A percentile compares a stretch with the other conserved stretches of the same genome.
Conservation (phyloP, 2,888 invertebrate genomes). For the Dysmachus trigonus region DNA sequence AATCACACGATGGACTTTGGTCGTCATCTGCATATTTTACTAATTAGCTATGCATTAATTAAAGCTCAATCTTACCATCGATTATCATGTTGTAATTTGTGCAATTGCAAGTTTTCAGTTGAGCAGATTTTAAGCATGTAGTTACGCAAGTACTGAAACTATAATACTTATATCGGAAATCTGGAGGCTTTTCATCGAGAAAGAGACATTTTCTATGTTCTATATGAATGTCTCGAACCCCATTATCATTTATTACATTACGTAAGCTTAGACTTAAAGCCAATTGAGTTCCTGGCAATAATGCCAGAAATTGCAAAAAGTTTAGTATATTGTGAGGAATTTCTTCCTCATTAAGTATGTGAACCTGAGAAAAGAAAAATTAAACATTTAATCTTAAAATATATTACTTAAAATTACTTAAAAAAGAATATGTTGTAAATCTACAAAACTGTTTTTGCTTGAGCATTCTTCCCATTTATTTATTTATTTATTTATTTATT, state of each 20-base stretch:
- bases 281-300: conserved; percentile 46
- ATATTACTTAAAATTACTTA: neutral
- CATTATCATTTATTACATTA: conserved; percentile 73
- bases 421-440: neutral
- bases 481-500: too few species aligned
- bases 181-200: conserved; percentile 69
- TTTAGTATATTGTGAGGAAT: conserved; percentile 56
- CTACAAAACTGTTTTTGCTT: too few species aligned
- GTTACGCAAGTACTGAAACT: conserved; percentile 78
- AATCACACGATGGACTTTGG: conserved; percentile 65
- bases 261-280: conserved; percentile 63
- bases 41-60: neutral
- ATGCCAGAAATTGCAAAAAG: conserved; percentile 44
- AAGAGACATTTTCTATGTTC: conserved; percentile 76
- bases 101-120: conserved; percentile 71
- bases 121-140: conserved; percentile 72
- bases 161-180: conserved; percentile 71
- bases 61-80: conserved; percentile 61
- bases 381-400: neutral
- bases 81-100: conserved; percentile 73
- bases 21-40: conserved; percentile 47
- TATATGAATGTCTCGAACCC: conserved; percentile 68
- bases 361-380: conserved; percentile 50
- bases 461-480: too few species aligned
- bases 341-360: conserved; percentile 60